Evolutionary conservation across 2,113 vertebrate species (phyloP).

Genomic region (human): GRCh38 chr3:87948001-87948500

Average conservation of each 20-base stretch:
- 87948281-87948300: background rate
- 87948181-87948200: background rate
- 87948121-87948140: background rate
- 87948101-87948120: background rate
- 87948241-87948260: background rate
- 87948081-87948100: background rate
- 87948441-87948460: background rate
- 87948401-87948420: background rate
- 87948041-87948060: background rate
- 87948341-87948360: background rate
- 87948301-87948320: background rate
- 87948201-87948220: background rate
- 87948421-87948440: background rate
- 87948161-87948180: background rate
- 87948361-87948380: background rate
- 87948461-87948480: background rate
- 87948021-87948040: background rate
- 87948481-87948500: background rate
- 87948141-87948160: constrained; percentile 4
- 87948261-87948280: constrained; percentile 28
- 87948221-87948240: background rate
- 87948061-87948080: background rate
- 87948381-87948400: background rate
- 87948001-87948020: background rate
- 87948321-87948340: background rate